phyloP scores from a whole-genome alignment of 2,888 invertebrate genomes.

The Smittia aterrima region DNA sequence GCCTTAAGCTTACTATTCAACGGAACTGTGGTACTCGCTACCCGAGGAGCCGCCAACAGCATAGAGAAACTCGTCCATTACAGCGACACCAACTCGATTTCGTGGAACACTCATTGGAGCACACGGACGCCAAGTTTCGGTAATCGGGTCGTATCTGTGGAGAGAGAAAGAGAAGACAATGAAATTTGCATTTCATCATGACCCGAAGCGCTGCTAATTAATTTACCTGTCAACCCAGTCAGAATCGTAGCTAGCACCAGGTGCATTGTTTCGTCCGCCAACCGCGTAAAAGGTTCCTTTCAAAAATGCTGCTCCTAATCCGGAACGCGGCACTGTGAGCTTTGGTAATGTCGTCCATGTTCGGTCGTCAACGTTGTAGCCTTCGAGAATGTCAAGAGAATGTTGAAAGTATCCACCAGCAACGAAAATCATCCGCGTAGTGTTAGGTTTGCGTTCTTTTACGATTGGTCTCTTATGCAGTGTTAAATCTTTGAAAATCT shows the following conservation, averaged over 20 bases:
- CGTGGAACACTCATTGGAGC: slow-evolving; percentile 84
- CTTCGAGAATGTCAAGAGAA: slow-evolving; percentile 83
- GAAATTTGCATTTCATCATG: not conserved
- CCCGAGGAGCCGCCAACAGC: slow-evolving; percentile 91
- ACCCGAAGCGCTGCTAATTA: slow-evolving; percentile 45
- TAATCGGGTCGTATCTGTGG: slow-evolving; percentile 76
- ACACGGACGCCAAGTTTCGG: slow-evolving; percentile 83
- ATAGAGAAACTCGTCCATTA: slow-evolving; percentile 87
- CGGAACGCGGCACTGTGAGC: slow-evolving; percentile 84
- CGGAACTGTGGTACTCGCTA: slow-evolving; percentile 79
- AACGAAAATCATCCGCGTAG: slow-evolving; percentile 85
- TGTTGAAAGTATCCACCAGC: slow-evolving; percentile 87
- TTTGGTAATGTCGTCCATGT: slow-evolving; percentile 79
- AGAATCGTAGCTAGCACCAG: slow-evolving; percentile 81
- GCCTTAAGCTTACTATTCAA: slow-evolving; percentile 70
- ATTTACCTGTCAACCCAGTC: slow-evolving; percentile 72
- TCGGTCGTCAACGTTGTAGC: slow-evolving; percentile 82
- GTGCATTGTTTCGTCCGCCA: slow-evolving; percentile 88
- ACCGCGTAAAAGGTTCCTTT: slow-evolving; percentile 90
- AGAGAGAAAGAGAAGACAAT: not conserved
- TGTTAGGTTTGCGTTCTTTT: slow-evolving; percentile 82
- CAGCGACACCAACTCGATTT: slow-evolving; percentile 88
- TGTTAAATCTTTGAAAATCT: slow-evolving; percentile 87
- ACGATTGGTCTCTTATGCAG: slow-evolving; percentile 82
- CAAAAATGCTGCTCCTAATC: slow-evolving; percentile 80